A percentile compares a stretch with the other conserved stretches of the same genome.
phyloP scores from a whole-genome alignment of 2,113 vertebrate genomes.

The Irena cyanogastra region DNA sequence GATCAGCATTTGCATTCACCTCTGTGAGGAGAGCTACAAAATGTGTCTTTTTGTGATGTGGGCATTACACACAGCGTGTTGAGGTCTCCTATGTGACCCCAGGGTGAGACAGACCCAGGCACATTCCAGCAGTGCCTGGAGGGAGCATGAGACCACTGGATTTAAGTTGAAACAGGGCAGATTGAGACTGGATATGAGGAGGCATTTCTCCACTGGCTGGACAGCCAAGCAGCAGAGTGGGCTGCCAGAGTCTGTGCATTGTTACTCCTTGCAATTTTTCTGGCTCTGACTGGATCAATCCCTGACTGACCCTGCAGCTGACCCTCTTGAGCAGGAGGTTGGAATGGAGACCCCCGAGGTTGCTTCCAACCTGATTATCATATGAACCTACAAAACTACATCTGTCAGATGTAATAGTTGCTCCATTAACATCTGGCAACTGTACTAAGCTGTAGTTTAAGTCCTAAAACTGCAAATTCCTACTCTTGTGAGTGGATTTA shows the following conservation, averaged over 20 bases:
- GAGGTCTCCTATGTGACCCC: background rate
- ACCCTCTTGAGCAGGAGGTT: background rate
- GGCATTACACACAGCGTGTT: background rate
- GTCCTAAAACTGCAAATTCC: background rate
- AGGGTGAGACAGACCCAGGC: background rate
- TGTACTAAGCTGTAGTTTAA: background rate
- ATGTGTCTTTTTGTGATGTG: background rate
- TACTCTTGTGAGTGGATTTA: background rate
- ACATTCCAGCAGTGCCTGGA: fast-evolving
- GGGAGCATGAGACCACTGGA: background rate
- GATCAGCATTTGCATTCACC: background rate
- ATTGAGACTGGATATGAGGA: background rate
- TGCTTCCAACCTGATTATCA: background rate
- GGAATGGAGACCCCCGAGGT: background rate
- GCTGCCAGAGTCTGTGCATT: background rate
- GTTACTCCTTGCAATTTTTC: background rate
- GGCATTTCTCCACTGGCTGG: background rate
- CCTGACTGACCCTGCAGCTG: background rate
- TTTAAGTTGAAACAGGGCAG: background rate
- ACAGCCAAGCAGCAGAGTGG: background rate
- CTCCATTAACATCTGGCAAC: background rate
- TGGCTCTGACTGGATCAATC: background rate
- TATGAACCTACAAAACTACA: background rate
- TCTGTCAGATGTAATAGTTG: background rate
- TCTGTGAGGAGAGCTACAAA: background rate